A percentile compares a stretch with the other conserved stretches of the same genome.
phyloP scores from a whole-genome alignment of 2,113 vertebrate genomes.

The Burhinus bistriatus region DNA sequence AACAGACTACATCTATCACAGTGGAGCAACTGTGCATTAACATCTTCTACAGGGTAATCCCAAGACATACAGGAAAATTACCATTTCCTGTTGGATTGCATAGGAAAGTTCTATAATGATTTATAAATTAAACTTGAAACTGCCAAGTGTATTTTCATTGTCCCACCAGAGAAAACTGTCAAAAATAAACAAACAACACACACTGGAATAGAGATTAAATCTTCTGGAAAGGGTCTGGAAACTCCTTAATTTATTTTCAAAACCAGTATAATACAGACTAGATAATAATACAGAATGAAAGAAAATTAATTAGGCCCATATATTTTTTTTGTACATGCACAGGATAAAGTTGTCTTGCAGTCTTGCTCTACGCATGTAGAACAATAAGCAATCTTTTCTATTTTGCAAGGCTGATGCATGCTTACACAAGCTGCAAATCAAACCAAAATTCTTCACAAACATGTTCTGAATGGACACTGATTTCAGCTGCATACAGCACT shows the following conservation, averaged over 20 bases:
- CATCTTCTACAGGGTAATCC: background rate
- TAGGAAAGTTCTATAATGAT: background rate
- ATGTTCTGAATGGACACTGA: slow-evolving; percentile 46
- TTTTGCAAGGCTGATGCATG: slow-evolving; percentile 40
- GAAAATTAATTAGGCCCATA: slow-evolving; percentile 10
- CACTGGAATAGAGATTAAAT: background rate
- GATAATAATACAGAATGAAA: slow-evolving; percentile 24
- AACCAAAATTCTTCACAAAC: slow-evolving; percentile 20
- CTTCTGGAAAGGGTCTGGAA: slow-evolving; percentile 12
- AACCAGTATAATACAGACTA: background rate
- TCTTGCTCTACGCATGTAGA: background rate
- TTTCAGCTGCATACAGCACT: slow-evolving; percentile 19
- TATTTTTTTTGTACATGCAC: background rate
- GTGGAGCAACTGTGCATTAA: background rate
- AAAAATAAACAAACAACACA: slow-evolving; percentile 25
- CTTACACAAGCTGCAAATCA: slow-evolving; percentile 55
- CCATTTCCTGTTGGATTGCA: background rate
- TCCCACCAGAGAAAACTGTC: background rate
- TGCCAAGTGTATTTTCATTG: background rate
- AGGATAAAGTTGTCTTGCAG: slow-evolving; percentile 20
- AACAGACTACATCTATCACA: background rate
- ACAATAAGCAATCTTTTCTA: slow-evolving; percentile 61
- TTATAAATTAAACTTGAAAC: slow-evolving; percentile 33
- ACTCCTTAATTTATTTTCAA: slow-evolving; percentile 4
- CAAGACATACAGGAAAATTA: background rate